phyloP scores from a whole-genome alignment of 1,140 invertebrate species.

The Melitaea cinxia region DNA sequence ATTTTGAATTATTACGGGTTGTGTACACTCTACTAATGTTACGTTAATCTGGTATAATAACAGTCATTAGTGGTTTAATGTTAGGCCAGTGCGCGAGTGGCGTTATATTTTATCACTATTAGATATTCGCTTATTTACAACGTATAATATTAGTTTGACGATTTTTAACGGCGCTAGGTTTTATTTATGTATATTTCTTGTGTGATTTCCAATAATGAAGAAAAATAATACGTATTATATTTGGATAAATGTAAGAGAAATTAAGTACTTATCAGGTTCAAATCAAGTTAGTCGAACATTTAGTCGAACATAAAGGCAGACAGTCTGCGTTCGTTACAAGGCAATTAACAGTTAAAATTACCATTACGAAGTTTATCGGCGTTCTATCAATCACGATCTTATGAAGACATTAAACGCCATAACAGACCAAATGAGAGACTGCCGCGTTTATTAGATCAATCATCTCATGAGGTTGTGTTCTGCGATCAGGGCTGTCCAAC shows the following conservation, averaged over 20 bases:
- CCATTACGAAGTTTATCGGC: constrained; percentile 50
- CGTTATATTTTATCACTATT: constrained; percentile 1
- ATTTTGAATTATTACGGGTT: constrained; percentile 5
- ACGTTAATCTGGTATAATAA: constrained; percentile 47
- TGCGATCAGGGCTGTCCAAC: not conserved
- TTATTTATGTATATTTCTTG: too few relatives aligned
- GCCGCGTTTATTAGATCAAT: constrained; percentile 35
- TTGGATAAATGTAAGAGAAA: too few relatives aligned
- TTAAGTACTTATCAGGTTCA: too few relatives aligned
- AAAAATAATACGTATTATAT: too few relatives aligned
- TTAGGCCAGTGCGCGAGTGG: constrained; percentile 24
- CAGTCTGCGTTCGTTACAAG: too few relatives aligned
- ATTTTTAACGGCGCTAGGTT: too few relatives aligned
- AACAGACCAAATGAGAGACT: constrained; percentile 12
- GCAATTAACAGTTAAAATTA: constrained; percentile 24
- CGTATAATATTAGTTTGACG: not conserved
- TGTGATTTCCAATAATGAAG: too few relatives aligned
- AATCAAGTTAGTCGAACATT: too few relatives aligned
- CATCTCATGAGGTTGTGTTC: constrained; percentile 32
- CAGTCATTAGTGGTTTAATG: constrained; percentile 51
- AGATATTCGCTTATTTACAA: constrained; percentile 5
- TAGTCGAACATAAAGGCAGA: too few relatives aligned
- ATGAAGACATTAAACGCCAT: constrained; percentile 38
- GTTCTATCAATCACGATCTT: constrained; percentile 47
- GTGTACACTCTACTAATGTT: constrained; percentile 13